Base-by-base conservation (phyloP, 2,888 invertebrate species). In the Dicycla oo region DNA sequence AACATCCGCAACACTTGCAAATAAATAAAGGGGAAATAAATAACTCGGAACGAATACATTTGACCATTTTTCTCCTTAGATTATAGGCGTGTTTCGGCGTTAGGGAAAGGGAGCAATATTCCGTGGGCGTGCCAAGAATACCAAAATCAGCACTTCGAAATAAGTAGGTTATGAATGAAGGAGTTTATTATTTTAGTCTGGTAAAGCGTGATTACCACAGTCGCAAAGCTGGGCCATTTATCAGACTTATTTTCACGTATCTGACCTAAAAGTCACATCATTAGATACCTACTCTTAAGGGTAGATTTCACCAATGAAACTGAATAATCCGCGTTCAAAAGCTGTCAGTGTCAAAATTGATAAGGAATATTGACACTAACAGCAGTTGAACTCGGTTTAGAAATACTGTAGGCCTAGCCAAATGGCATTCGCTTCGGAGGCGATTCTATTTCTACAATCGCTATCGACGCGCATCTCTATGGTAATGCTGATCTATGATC, bases 111-210 rank as follows among this genome's bases (percentile, higher is more conserved):
- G 64, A 69, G 53, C 61, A 72, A 77, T 72, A 69, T 80, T 72
- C 57, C 30, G 64, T 62, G 53, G 43, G 57, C 72, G 82, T 77
- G 72, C 64, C 79, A 78, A 65, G 72, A 81, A 77, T 80, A 51
- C 61, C 57, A 57, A 78, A 80, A 68, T 77, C 82, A 65, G 67
- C 72, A 64, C 65, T 77, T 61, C 34, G 34, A 47, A 64, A 57
- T 81, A 78, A 77, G 82, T 77, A 65, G 82, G 79, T 80, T 80
- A 81, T 58, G 67, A 65, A 80, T 72, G 72, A 54, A 72, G 20
- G 38, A 68, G 68, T 77, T 77, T 81, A 81, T 34, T 34, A 68
- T 69, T 72, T 63, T 53, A 11, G 45, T 56, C 15, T 23, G 61
- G 66, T 63, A 47, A 70, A 64, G 40, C 63, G 53, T 68, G 71